Base-by-base conservation (phyloP, 1,140 invertebrate species). In the Pollicipes pollicipes region DNA sequence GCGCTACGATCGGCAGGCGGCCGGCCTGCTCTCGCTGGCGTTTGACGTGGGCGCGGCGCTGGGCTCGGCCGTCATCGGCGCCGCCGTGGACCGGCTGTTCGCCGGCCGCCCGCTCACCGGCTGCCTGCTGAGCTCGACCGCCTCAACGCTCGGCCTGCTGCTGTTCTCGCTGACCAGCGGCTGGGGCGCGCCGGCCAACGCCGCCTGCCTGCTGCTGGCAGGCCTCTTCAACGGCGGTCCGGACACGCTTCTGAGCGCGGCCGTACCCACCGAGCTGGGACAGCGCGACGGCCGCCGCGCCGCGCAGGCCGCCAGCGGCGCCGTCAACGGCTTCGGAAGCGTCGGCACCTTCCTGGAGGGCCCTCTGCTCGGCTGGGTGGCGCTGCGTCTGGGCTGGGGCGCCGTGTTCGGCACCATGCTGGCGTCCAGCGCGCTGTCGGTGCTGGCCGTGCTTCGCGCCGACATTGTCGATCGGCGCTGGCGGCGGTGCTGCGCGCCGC, bases 31-130 rank as follows among this genome's bases (percentile, higher is more conserved):
- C 73, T 83, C 82, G n/a, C 81, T 82, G 21, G 76, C 80, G 24
- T 84, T 84, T 77, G 83, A 84, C 75, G 75, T 84, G 66, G 83
- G 83, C 32, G 83, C 83, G 64, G 80, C 81, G 3, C 27, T 81
- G 26, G 83, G 83, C 6, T 82, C 80, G 76, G 79, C 80, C 66
- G 66, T 77, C 3, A 79, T 83, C 70, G 83, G 83, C 24, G 72
- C 81, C 30, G 73, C 81, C 17, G 76, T 83, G 10, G 81, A 83
- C 71, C 70, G 80, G 68, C 79, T 76, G 72, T 82, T 82, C 73
- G 74, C 76, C 28, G 77, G 78, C 4, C 75, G 77, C 32, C 76
- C 79, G 28, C 72, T 84, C 45, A 72, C 79, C n/a, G 82, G 80
- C 26, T 79, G 80, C 37, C 78, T 77, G 68, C 28, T 83, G 30